A percentile compares a stretch with the other conserved stretches of the same genome.
These are phyloP conservation scores for Dendrocincla tyrannina DNA, from an alignment of 2,797 vertebrate species.

Conservation along the genomic window DNA sequence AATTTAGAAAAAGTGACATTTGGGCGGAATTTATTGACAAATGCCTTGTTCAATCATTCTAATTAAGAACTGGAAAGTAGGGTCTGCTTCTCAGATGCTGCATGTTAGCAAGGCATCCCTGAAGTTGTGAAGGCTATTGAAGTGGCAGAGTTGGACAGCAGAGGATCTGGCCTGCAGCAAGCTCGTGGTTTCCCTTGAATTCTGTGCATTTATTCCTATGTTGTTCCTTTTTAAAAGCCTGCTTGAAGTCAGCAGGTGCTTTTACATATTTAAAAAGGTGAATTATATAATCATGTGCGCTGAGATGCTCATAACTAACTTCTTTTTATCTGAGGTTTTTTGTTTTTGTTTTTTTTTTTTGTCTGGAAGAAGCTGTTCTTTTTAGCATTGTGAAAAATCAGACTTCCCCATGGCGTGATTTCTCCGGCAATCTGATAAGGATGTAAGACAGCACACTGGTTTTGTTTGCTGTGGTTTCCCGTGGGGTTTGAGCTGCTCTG, in stretches of 20 bases:
- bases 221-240: neutral
- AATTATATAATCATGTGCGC: neutral
- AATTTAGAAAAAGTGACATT: neutral
- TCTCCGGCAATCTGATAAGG: neutral
- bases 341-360: neutral
- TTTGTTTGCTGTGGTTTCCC: neutral
- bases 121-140: neutral
- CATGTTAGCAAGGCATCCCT: neutral
- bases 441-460: neutral
- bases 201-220: neutral
- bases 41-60: neutral
- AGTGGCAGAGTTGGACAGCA: neutral
- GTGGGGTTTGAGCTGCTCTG: neutral
- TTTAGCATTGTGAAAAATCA: neutral
- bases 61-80: neutral
- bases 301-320: neutral
- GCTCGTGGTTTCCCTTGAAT: neutral
- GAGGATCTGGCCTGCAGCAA: neutral
- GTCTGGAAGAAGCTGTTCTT: conserved; percentile 10
- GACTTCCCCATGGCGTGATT: neutral
- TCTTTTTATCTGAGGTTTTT: neutral
- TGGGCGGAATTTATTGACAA: neutral
- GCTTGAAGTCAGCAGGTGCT: conserved; percentile 48
- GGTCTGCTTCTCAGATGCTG: neutral
- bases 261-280: conserved; percentile 21